Evolutionary conservation across 2,797 vertebrate species (phyloP).

Genomic region (Strix occidentalis): DNA sequence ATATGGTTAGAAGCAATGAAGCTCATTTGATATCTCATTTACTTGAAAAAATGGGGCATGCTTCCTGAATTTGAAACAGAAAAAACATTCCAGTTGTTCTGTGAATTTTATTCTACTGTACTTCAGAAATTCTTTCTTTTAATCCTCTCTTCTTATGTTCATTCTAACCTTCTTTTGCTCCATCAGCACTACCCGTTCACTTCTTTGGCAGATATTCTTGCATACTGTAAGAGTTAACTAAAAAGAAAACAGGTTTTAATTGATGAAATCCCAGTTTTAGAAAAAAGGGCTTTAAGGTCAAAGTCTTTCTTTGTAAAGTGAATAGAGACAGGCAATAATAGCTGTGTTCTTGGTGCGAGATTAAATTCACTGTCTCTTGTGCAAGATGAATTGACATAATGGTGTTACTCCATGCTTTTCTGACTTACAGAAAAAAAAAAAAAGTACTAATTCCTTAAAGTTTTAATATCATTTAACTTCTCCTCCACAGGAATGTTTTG

Average conservation of each 20-base stretch:
- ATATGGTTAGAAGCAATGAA: neutral
- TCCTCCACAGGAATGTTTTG: neutral
- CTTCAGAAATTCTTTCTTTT: neutral
- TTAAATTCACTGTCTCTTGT: constrained; percentile 2
- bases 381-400: neutral
- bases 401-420: constrained; percentile 4
- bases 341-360: neutral
- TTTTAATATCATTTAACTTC: neutral
- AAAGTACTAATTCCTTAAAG: neutral
- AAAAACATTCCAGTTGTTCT: neutral
- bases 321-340: neutral
- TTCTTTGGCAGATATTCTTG: neutral
- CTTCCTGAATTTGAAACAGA: neutral
- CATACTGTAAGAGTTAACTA: neutral
- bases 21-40: constrained; percentile 37
- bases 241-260: constrained; percentile 42
- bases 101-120: neutral
- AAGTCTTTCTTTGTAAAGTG: neutral
- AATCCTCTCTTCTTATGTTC: neutral
- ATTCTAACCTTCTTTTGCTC: neutral
- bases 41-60: neutral
- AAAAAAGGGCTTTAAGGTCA: constrained; percentile 36
- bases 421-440: neutral
- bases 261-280: constrained; percentile 11
- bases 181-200: neutral